Base-by-base conservation (phyloP, 2,888 invertebrate species). In the Gerosis bhagava region DNA sequence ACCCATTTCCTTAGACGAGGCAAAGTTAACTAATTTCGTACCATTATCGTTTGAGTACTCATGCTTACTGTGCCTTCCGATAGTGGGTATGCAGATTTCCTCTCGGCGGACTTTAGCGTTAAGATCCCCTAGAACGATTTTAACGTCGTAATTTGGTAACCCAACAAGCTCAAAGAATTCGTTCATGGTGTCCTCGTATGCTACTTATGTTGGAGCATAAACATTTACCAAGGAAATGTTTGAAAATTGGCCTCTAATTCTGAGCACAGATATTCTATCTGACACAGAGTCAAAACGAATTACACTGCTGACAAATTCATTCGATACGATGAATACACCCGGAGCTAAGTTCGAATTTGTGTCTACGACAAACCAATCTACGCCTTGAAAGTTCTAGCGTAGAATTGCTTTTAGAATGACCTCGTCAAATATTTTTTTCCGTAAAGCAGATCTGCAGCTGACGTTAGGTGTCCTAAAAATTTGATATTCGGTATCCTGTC, bases 381-480 rank as follows among this genome's bases (percentile, higher is more conserved):
- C 6, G 21, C 32, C 19, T 13, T 46, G 32, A 17, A 21, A 2
- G 22, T 12, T 0, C 3, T 1, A 12, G 5, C 1, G 1, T 19
- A 32, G 17, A 32, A 19, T 26, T 11, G 25, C 3, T 19, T 39
- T 26, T 45, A 0, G n/a, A 13, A 25, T 39, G 19, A 5, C 3
- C 10, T 0, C 1, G 15, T 10, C 10, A 25, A 19, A 39, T 37
- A 39, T 29, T 45, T 45, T 45, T 45, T 45, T 24, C 22, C 28
- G 19, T 26, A 26, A 43, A 26, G 37, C 37, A 45, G 31, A 37
- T 45, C 44, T 45, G 45, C 32, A 45, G 31, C 37, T 45, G 45
- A 45, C 45, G 46, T 32, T 37, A 37, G 32, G 25, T 34, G 46
- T 32, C 22, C 39, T 46, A 46, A 46, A 46, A 46, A 39, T 39